Base-by-base conservation (phyloP, 2,797 vertebrate genomes). In the Syndactyla subalaris region DNA sequence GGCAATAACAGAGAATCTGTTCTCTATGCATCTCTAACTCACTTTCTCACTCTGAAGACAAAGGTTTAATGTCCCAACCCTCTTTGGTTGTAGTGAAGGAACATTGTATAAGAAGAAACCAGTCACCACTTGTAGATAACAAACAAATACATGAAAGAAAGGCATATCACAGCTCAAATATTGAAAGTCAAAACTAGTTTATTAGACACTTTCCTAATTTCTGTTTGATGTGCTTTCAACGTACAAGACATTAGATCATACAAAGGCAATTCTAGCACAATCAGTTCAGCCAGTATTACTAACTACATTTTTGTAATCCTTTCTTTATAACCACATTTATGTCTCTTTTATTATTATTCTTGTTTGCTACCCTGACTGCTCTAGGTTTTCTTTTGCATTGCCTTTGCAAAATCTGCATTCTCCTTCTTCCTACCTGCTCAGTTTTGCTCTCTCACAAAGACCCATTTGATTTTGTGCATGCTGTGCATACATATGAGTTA, bases 131-230 rank as follows among this genome's bases (percentile, higher is more conserved):
- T 80, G 58, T 54, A 95, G 89, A 85, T 95, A 95, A 74, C 43
- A 92, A 95, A 95, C 55, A 85, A 79, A 89, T 77, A 59, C 6
- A 62, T 45, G 66, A 92, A 96, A 93, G 36, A 94, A 96, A 95
- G 46, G 55, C 51, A 72, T 88, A 90, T 95, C 83, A 94, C 39
- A 87, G 70, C 27, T 91, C 81, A 85, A 89, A 83, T 8, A 59
- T 54, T 79, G 68, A 49, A 85, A 86, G 65, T 74, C 43, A 86
- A 70, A 91, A 63, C 16, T 26, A 74, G 39, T 39, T 85, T 75
- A 70, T 88, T 78, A n/a, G 41, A 22, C 20, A 58, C 76, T 94
- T 88, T 79, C 43, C 41, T 57, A 6, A 49, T 84, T 91, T 32
- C 70, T 95, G 61, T 71, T 80, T 59, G 80, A 91, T 43, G 7